Evolutionary conservation across 2,888 invertebrate genomes (phyloP), one percentile per base, ranked within the genome.

Genomic region (Sesia bembeciformis): DNA sequence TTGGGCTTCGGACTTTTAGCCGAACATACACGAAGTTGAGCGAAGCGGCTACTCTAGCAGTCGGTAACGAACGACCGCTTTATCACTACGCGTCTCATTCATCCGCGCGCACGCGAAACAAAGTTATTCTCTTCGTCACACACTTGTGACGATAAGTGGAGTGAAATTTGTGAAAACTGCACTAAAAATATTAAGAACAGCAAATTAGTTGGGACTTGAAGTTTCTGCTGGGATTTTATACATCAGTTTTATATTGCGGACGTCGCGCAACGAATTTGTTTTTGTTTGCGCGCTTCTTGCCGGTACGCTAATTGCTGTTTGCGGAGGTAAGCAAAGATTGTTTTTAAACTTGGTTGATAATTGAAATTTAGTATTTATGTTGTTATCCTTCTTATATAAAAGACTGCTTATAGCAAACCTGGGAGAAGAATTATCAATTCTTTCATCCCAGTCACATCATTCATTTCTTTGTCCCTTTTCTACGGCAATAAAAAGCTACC

Each of bases 71-170:
- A 74, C 73, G 67, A 72, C 61, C 78, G 75, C 58, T 57, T 65
- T 52, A 62, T 55, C 56, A 58, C 61, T 69, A 81, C 85, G 84
- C 85, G 84, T 79, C 59, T 73, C 65, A 63, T 62, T 66, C 62
- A 63, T 58, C 58, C 66, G 62, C 62, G 62, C 59, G 58, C 63
- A 60, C 50, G 66, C 23, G 42, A 42, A 6, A 42, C 5, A 70
- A 77, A 80, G 71, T 81, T 78, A 80, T 78, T 79, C 78, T 78
- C 79, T 76, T 80, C 81, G 80, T 79, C 81, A 76, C 74, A 75
- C 65, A 66, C 58, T 72, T 81, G 80, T 83, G 79, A 84, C 82
- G 75, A 72, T 65, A 77, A 81, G 81, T 84, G 84, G 67, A 83
- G 84, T 88, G 84, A 78, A 79, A 74, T 67, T 74, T 65, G 70